Conservation (phyloP, 2,797 vertebrate genomes). For the Nannoperca australis region DNA sequence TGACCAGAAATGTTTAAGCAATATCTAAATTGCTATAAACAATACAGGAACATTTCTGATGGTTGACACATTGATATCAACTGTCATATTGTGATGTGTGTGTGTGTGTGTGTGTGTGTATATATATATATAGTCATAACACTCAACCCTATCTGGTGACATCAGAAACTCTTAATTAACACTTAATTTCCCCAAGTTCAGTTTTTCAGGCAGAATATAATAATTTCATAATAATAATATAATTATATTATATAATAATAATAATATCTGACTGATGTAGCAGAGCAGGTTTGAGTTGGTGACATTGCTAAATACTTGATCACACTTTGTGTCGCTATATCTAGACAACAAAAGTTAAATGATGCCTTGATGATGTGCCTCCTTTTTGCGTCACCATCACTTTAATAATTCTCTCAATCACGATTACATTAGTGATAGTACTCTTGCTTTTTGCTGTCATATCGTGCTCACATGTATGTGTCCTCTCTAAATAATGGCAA, state of each 20-base stretch:
- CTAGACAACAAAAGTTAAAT: no score
- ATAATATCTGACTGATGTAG: fast-evolving
- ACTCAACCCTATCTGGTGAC: neutral
- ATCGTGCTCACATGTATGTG: neutral
- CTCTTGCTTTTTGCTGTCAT: neutral
- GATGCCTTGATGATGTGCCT: neutral
- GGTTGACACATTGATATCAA: neutral
- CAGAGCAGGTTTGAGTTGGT: neutral
- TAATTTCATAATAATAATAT: no score
- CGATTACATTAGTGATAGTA: neutral
- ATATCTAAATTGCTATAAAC: neutral
- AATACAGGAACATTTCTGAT: neutral
- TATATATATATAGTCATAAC: neutral
- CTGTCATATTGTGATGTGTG: neutral
- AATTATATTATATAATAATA: no score
- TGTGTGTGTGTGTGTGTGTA: no score
- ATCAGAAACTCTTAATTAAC: neutral
- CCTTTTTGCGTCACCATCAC: neutral
- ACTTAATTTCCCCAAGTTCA: neutral
- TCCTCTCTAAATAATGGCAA: neutral
- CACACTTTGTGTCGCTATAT: neutral
- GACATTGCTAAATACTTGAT: neutral
- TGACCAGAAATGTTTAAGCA: neutral
- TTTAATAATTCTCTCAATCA: neutral
- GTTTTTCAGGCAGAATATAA: neutral